Percentiles rank a stretch among this genome's conserved stretches.
Conservation (phyloP, 2,888 invertebrate genomes). For the Morpho deidamia region DNA sequence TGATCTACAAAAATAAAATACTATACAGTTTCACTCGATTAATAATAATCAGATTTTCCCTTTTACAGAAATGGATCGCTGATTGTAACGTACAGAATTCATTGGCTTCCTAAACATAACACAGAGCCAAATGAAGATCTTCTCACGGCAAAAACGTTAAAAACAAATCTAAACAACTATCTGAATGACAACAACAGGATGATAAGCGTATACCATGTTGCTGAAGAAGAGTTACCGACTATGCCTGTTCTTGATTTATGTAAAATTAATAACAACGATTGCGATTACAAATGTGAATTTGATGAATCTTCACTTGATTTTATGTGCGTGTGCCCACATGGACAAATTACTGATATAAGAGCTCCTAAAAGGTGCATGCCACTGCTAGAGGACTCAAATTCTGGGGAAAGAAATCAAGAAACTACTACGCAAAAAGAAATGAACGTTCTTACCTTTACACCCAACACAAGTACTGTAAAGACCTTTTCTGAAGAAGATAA, state of each 20-base stretch:
- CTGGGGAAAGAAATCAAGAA: conserved; percentile 29
- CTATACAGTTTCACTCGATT: no score
- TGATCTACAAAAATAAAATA: no score
- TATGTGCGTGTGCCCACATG: conserved; percentile 81
- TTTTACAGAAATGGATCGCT: conserved; percentile 81
- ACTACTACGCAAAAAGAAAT: conserved; percentile 23
- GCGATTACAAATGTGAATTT: conserved; percentile 83
- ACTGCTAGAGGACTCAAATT: conserved; percentile 39
- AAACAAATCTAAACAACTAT: conserved; percentile 66
- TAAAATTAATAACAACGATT: conserved; percentile 80
- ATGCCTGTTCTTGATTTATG: conserved; percentile 81
- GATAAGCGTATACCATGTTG: conserved; percentile 72
- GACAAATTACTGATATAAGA: conserved; percentile 55
- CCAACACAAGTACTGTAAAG: conserved; percentile 39
- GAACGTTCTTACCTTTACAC: conserved; percentile 30
- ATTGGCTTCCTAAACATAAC: conserved; percentile 78
- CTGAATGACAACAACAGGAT: conserved; percentile 71
- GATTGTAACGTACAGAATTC: conserved; percentile 81
- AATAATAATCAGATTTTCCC: conserved; percentile 1
- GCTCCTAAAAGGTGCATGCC: conserved; percentile 65
- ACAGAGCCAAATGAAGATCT: conserved; percentile 66
- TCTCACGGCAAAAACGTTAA: conserved; percentile 64
- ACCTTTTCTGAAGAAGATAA: conserved; percentile 41
- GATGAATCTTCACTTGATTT: conserved; percentile 81
- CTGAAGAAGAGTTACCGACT: conserved; percentile 54